Evolutionary conservation across 2,888 invertebrate genomes (phyloP).

Genomic region (Tyria jacobaeae): DNA sequence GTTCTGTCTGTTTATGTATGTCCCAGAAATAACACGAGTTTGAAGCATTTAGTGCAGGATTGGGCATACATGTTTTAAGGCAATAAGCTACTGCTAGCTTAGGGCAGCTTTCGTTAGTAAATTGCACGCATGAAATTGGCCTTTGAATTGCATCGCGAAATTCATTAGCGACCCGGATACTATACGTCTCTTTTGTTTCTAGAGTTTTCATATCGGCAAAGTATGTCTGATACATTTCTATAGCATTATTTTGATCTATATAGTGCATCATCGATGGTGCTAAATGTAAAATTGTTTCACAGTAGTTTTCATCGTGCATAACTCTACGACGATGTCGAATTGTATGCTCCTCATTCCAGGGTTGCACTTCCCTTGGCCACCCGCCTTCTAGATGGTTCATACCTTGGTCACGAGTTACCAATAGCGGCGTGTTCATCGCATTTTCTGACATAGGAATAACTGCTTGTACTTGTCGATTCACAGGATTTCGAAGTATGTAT

Average conservation of each 20-base stretch:
- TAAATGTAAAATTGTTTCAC: conserved; percentile 87
- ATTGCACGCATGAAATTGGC: conserved; percentile 88
- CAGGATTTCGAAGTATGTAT: conserved; percentile 84
- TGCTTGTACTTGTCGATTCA: conserved; percentile 80
- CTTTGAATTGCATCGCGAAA: conserved; percentile 87
- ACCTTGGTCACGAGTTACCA: conserved; percentile 86
- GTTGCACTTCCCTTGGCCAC: conserved; percentile 92
- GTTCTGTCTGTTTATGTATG: conserved; percentile 75
- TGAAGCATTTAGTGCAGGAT: conserved; percentile 37
- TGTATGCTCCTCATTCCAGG: conserved; percentile 89
- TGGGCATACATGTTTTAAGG: conserved; percentile 54
- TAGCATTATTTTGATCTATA: conserved; percentile 92
- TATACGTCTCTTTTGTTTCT: conserved; percentile 85
- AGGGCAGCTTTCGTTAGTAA: conserved; percentile 89
- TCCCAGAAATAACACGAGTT: conserved; percentile 90
- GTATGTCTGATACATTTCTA: conserved; percentile 93
- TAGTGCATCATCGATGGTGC: conserved; percentile 88
- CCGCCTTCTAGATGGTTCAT: conserved; percentile 93
- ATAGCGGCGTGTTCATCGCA: conserved; percentile 87
- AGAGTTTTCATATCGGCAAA: conserved; percentile 85
- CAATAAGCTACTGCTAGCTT: conserved; percentile 89
- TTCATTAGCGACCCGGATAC: conserved; percentile 88
- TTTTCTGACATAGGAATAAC: conserved; percentile 77
- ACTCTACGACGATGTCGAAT: conserved; percentile 91
- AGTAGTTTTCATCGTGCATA: conserved; percentile 92